Evolutionary conservation across 2,888 invertebrate species (phyloP).

Genomic region (Cephus runcator): DNA sequence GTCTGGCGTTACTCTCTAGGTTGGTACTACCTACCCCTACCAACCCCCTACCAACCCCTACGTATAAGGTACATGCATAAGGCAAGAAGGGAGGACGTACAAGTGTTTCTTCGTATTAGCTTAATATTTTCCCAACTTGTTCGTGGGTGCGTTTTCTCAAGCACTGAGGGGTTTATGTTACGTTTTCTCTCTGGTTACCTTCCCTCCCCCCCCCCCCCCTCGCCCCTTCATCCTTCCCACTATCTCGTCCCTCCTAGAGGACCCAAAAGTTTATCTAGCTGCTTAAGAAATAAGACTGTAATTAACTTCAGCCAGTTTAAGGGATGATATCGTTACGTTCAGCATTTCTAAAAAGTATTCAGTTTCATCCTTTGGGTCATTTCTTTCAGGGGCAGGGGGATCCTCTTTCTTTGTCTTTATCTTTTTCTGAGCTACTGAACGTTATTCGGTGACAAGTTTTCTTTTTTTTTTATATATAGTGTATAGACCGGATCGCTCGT

Average conservation of each 20-base stretch:
- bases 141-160: neutral
- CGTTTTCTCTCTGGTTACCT: neutral
- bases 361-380: neutral
- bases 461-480: constrained; percentile 7
- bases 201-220: no score
- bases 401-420: neutral
- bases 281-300: neutral
- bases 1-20: constrained; percentile 35
- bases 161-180: neutral
- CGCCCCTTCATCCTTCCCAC: no score
- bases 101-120: constrained; percentile 38
- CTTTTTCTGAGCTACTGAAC: neutral
- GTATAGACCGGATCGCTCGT: constrained; percentile 10
- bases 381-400: neutral
- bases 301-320: neutral
- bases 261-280: neutral
- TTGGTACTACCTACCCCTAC: constrained; percentile 9
- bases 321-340: neutral
- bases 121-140: constrained; percentile 34
- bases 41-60: constrained; percentile 4
- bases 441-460: constrained; percentile 21
- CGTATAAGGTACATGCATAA: constrained; percentile 7
- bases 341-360: neutral
- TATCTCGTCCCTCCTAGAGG: neutral
- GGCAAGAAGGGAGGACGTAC: constrained; percentile 35